Evolutionary conservation across 2,797 vertebrate genomes (phyloP), one percentile per base, ranked within the genome.

Genomic region (Hydrolagus colliei): DNA sequence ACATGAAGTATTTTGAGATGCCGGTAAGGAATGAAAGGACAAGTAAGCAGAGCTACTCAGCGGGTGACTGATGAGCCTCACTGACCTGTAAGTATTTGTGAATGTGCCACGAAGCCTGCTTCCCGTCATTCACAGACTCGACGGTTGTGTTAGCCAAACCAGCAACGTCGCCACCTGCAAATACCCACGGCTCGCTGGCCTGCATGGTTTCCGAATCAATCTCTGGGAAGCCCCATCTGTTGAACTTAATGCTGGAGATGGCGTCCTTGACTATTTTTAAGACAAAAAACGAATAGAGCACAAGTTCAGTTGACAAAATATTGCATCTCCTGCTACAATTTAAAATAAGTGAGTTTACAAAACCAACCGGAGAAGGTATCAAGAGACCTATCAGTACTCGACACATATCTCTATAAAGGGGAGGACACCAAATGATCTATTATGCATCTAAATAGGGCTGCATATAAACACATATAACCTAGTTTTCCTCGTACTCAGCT

Each of bases 31-130:
- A 77, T 16, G 9, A 59, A n/a, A 20, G 41, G 35, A 20, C 3
- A 11, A 3, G 32, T 12, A 20, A 35, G 27, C 68, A 9, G 14
- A 35, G 6, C 6, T 20, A 76, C 16, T 76, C 62, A 84, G 65
- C 20, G 6, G 41, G 41, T 52, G 6, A 52, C 41, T 52, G 41
- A 52, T 52, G 41, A 52, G 41, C 71, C 18, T 71, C 41, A 22
- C 85, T 86, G 89, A 98, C 98, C 96, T 99, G 97, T 88, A 99
- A 88, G 87, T 97, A 96, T 94, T 90, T 95, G 91, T 98, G 97
- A 86, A 99, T 96, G 88, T 96, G 93, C 97, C 97, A 99, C 10
- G 97, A 98, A 62, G 97, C 97, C 87, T 98, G 97, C 87, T 99
- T 99, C 87, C 98, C 97, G 75, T 99, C 97, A 9, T 98, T 99